Evolutionary conservation across 1,140 invertebrate genomes (phyloP).

Genomic region (Drosophila ironensis): DNA sequence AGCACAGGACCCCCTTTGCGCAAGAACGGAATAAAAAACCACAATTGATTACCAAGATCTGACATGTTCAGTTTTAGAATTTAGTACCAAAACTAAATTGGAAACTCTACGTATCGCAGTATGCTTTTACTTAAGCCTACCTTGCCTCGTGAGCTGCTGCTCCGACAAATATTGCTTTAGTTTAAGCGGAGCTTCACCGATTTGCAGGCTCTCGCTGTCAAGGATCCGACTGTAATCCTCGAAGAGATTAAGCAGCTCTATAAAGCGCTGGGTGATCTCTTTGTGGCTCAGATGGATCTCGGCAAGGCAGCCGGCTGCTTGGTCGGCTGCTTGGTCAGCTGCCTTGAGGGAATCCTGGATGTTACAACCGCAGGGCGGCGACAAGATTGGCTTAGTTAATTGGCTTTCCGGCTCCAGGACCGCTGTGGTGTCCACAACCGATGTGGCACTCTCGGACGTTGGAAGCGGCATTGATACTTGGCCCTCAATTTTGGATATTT

Average conservation of each 20-base stretch:
- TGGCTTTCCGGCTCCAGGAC: background rate
- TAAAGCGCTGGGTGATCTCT: slow-evolving; percentile 49
- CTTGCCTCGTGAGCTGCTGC: background rate
- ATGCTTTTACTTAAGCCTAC: background rate
- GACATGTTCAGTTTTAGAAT: background rate
- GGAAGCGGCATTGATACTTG: background rate
- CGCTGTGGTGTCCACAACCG: slow-evolving; percentile 2
- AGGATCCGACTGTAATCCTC: slow-evolving; percentile 48
- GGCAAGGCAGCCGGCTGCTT: slow-evolving; percentile 17
- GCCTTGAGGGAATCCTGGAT: too few species aligned
- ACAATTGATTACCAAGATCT: background rate
- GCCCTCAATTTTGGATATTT: slow-evolving; percentile 1
- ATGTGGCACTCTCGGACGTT: background rate
- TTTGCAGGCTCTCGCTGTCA: slow-evolving; percentile 11
- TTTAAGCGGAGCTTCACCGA: background rate
- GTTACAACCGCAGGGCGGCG: too few species aligned
- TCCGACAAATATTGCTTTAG: slow-evolving; percentile 41
- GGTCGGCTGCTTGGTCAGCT: too few species aligned
- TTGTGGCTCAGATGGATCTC: slow-evolving; percentile 50
- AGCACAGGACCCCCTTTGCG: too few species aligned
- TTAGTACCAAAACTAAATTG: too few species aligned
- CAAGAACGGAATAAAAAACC: too few species aligned
- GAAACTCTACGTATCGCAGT: too few species aligned
- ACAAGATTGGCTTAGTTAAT: too few species aligned
- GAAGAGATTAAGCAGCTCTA: slow-evolving; percentile 49